These are phyloP conservation scores for Heliconius eleuchia DNA, from an alignment of 1,140 invertebrate genomes.

Conservation along the genomic window DNA sequence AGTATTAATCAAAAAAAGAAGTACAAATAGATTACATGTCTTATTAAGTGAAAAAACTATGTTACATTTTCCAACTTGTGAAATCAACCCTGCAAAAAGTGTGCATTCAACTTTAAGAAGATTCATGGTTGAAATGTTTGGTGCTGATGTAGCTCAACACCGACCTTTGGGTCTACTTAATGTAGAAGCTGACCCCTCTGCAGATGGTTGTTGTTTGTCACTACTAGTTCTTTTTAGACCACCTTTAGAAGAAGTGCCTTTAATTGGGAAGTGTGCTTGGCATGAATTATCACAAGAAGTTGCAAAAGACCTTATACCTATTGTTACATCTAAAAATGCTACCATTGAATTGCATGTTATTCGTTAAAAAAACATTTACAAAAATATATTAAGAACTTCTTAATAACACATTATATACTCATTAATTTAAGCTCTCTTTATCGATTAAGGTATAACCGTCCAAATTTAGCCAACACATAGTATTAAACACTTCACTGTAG, in stretches of 20 bases:
- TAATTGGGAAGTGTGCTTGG: constrained; percentile 95
- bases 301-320: constrained; percentile 85
- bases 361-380: constrained; percentile 76
- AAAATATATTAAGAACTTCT: background rate
- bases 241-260: constrained; percentile 91
- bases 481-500: background rate
- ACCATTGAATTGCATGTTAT: constrained; percentile 91
- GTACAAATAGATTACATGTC: constrained; percentile 92
- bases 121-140: constrained; percentile 96
- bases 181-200: constrained; percentile 83
- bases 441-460: constrained; percentile 20
- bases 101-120: constrained; percentile 93
- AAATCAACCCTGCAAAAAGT: constrained; percentile 93
- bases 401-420: background rate
- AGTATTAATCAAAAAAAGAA: constrained; percentile 90
- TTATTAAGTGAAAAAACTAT: constrained; percentile 91
- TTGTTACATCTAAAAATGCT: constrained; percentile 87
- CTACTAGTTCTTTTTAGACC: constrained; percentile 92
- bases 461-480: background rate
- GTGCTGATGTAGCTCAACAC: constrained; percentile 91
- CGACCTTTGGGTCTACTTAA: constrained; percentile 91
- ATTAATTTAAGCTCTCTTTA: constrained; percentile 9
- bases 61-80: constrained; percentile 92
- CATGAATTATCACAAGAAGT: constrained; percentile 88
- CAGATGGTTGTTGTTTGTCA: constrained; percentile 92